A percentile compares a stretch with the other conserved stretches of the same genome.
Conservation (phyloP, 2,797 vertebrate species). For the Pangasius macronema region DNA sequence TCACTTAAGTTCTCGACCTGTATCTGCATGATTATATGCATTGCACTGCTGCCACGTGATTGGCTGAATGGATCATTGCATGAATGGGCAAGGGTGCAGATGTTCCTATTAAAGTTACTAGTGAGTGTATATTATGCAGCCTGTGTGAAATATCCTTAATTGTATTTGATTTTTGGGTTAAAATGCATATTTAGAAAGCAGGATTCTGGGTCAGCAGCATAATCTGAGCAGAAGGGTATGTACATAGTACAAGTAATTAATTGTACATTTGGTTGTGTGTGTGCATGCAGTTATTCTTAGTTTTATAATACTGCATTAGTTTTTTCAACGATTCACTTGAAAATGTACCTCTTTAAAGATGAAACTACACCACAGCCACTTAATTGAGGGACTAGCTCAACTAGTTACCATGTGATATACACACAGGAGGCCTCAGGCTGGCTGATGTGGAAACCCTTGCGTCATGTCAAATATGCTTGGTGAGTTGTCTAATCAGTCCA, state of each 20-base stretch:
- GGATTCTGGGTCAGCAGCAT: background rate
- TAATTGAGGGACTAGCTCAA: background rate
- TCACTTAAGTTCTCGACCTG: background rate
- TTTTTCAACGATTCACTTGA: background rate
- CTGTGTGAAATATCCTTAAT: background rate
- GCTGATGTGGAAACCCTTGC: background rate
- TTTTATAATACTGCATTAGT: background rate
- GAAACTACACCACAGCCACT: background rate
- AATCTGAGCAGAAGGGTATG: background rate
- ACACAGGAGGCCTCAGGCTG: conserved; percentile 5
- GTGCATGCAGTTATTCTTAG: background rate
- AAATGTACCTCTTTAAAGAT: background rate
- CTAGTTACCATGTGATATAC: background rate
- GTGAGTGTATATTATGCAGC: background rate
- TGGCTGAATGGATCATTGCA: background rate
- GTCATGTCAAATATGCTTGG: conserved; percentile 4
- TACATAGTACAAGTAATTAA: background rate
- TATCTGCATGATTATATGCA: conserved; percentile 4
- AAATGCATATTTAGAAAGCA: background rate
- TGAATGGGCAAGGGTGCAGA: background rate
- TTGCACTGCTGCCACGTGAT: background rate
- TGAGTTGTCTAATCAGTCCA: conserved; percentile 5
- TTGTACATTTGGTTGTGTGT: background rate
- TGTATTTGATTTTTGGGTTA: background rate
- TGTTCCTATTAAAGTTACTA: background rate